These are phyloP conservation scores for Patella caerulea DNA, from an alignment of 2,888 invertebrate species.

Conservation along the genomic window DNA sequence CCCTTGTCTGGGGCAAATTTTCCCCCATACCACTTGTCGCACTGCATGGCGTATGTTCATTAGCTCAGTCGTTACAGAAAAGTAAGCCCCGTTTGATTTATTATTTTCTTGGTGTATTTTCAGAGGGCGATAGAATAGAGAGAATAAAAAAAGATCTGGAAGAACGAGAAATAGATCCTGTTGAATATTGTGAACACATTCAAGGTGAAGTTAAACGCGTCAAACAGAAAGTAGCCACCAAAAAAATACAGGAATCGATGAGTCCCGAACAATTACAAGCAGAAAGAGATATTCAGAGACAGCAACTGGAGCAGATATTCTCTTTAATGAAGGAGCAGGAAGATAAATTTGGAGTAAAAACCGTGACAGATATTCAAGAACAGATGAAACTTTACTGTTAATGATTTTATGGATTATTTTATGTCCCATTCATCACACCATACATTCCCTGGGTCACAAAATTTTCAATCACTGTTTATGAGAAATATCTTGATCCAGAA, in stretches of 20 bases:
- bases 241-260: conserved; percentile 52
- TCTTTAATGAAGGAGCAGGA: conserved; percentile 64
- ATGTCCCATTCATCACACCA: no score
- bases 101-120: not conserved
- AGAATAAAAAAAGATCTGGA: conserved; percentile 1
- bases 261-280: conserved; percentile 58
- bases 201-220: conserved; percentile 68
- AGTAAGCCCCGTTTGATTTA: no score
- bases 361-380: conserved; percentile 62
- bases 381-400: conserved; percentile 67
- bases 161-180: conserved; percentile 47
- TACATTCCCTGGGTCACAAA: no score
- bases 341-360: conserved; percentile 65
- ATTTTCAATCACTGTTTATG: no score
- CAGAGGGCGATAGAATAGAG: conserved; percentile 21
- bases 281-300: conserved; percentile 57
- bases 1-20: no score
- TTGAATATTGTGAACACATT: conserved; percentile 66
- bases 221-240: conserved; percentile 58
- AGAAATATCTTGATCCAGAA: no score
- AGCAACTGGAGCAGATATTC: conserved; percentile 67
- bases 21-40: no score
- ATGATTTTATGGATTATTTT: not conserved
- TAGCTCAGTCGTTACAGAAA: no score
- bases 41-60: no score